Conservation (phyloP, 1,140 invertebrate genomes). For the Oppia nitens region DNA sequence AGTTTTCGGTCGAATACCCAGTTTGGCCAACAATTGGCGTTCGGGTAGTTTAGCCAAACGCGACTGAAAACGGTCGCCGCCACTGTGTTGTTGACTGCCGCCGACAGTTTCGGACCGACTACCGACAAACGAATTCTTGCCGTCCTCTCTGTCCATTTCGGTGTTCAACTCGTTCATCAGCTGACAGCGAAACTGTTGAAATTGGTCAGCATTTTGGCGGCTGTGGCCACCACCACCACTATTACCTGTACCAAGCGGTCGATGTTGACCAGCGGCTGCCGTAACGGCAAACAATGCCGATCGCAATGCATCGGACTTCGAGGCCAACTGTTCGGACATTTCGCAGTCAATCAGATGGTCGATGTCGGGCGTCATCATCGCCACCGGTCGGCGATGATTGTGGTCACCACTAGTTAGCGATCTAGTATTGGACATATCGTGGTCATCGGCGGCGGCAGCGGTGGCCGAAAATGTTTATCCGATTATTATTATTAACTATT, state of each 20-base stretch:
- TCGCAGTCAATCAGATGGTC: slow-evolving; percentile 2
- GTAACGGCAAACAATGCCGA: neutral
- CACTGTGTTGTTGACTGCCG: neutral
- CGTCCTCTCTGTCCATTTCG: slow-evolving; percentile 5
- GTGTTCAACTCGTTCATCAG: neutral
- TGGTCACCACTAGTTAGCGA: no score
- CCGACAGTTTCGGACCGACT: neutral
- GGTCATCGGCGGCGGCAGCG: no score
- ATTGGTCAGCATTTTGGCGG: no score
- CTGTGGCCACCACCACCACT: no score
- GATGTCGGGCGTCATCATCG: neutral
- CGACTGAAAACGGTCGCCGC: neutral
- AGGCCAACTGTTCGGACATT: neutral
- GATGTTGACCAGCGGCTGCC: no score
- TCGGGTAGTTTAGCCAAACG: neutral
- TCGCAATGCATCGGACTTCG: neutral
- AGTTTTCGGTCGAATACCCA: neutral
- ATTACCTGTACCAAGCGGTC: no score
- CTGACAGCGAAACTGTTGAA: neutral
- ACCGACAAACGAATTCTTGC: slow-evolving; percentile 1
- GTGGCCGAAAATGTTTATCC: no score
- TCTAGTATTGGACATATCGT: no score
- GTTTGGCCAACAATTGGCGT: neutral
- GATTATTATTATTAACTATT: no score
- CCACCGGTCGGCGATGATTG: no score